Evolutionary conservation across 2,113 vertebrate species (phyloP).

Genomic region (Oreotragus oreotragus): DNA sequence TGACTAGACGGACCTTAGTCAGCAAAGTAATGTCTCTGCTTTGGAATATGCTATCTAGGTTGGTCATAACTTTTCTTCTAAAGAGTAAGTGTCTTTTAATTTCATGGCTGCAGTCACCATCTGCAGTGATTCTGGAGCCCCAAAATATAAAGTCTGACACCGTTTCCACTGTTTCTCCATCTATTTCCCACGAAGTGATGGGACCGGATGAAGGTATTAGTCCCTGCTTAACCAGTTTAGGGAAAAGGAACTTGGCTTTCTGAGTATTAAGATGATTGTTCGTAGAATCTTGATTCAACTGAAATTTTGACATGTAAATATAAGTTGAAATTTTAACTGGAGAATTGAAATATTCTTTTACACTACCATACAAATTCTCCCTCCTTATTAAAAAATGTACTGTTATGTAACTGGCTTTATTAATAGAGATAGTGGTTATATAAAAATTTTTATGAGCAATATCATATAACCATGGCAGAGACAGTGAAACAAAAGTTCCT

Average conservation of each 20-base stretch:
- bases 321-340: not conserved
- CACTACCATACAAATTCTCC: not conserved
- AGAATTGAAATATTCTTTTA: not conserved
- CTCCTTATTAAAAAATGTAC: not conserved
- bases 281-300: not conserved
- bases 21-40: too few species aligned
- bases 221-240: not conserved
- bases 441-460: not conserved
- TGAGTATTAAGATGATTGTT: not conserved
- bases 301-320: not conserved
- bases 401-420: not conserved
- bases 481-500: slow-evolving; percentile 40
- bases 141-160: too few species aligned
- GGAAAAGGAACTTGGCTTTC: not conserved
- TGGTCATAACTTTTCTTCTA: too few species aligned
- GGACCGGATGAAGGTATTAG: not conserved
- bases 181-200: too few species aligned
- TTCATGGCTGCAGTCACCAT: too few species aligned
- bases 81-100: too few species aligned
- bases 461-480: not conserved
- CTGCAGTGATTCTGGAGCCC: too few species aligned
- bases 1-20: too few species aligned
- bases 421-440: not conserved
- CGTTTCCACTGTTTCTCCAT: too few species aligned
- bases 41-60: too few species aligned